Percentiles rank a stretch among this genome's conserved stretches.
These are phyloP conservation scores for Timandra comae DNA, from an alignment of 2,888 invertebrate species.

Conservation along the genomic window DNA sequence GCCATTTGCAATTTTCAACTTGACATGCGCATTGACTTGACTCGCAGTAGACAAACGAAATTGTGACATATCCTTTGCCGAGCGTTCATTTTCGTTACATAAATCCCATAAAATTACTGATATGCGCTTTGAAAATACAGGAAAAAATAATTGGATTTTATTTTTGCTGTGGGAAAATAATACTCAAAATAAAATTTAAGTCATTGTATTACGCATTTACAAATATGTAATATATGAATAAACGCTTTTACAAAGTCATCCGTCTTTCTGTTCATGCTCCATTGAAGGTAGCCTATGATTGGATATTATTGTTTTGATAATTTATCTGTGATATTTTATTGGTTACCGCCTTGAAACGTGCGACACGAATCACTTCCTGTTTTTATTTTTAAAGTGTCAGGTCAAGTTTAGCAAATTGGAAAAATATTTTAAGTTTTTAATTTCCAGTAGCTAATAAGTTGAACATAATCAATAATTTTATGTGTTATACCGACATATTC, in stretches of 20 bases:
- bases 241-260: constrained; percentile 45
- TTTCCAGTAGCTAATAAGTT: no score
- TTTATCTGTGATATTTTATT: constrained; percentile 40
- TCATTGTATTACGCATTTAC: no score
- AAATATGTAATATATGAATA: no score
- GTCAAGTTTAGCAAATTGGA: no score
- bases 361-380: constrained; percentile 71
- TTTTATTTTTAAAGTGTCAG: background rate
- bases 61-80: constrained; percentile 48
- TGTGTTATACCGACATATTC: no score
- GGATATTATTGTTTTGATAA: constrained; percentile 50
- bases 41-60: constrained; percentile 67
- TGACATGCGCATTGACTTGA: constrained; percentile 82
- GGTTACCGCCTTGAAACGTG: constrained; percentile 62
- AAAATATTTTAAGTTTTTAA: no score
- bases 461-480: no score
- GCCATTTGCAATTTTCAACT: constrained; percentile 97
- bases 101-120: no score
- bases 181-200: no score
- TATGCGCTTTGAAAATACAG: no score
- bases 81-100: constrained; percentile 21
- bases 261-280: constrained; percentile 53
- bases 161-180: no score
- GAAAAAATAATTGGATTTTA: no score
- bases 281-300: constrained; percentile 52